Evolutionary conservation across 2,113 vertebrate species (phyloP).

Genomic region (Thalassarche chlororhynchos): DNA sequence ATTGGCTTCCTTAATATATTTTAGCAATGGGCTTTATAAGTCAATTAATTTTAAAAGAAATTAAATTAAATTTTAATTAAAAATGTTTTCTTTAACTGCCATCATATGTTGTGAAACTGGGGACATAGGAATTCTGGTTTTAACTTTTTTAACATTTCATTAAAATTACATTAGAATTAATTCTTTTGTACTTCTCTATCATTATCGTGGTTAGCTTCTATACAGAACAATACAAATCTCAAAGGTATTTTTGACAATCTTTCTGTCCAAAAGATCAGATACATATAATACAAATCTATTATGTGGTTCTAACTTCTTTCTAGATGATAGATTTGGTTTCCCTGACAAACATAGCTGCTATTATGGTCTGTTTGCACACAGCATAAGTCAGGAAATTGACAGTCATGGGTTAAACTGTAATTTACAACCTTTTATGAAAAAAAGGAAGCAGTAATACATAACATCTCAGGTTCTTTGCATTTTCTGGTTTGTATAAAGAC

Average conservation of each 20-base stretch:
- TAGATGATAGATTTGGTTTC: not conserved
- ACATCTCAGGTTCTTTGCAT: not conserved
- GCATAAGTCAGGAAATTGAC: not conserved
- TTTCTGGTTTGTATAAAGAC: not conserved
- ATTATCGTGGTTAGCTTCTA: not conserved
- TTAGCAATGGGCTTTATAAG: not conserved
- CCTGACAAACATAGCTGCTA: not conserved
- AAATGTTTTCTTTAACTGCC: not conserved
- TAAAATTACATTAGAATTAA: not conserved
- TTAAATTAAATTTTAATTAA: not conserved
- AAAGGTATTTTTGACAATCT: not conserved
- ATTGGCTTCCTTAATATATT: not conserved
- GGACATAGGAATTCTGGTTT: not conserved
- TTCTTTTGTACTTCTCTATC: not conserved
- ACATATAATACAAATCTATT: not conserved
- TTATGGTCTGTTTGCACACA: not conserved
- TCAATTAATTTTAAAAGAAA: not conserved
- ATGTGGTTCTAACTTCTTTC: not conserved
- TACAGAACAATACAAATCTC: not conserved
- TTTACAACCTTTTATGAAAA: not conserved
- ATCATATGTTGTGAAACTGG: not conserved
- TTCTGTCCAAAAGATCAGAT: not conserved
- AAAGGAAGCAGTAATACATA: not conserved
- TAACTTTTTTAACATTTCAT: not conserved
- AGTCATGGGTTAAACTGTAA: not conserved